Evolutionary conservation across 2,888 invertebrate species (phyloP).

Genomic region (Agapostemon virescens): DNA sequence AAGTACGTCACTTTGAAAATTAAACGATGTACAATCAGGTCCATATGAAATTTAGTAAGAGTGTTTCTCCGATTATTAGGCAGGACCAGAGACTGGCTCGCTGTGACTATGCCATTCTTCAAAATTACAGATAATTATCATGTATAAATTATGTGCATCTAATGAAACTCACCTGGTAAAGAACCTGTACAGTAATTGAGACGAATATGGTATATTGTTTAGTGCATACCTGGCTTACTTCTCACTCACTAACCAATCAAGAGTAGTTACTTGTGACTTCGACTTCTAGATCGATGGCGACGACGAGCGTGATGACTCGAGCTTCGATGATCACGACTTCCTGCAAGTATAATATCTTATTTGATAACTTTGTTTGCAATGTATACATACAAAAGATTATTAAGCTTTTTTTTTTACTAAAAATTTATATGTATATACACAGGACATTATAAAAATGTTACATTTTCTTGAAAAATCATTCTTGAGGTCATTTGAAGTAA

Average conservation of each 20-base stretch:
- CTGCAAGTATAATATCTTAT: conserved; percentile 55
- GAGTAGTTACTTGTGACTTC: conserved; percentile 81
- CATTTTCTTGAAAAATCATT: no score
- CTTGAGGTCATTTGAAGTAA: no score
- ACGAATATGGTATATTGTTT: conserved; percentile 78
- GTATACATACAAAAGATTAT: not conserved
- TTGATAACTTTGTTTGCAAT: not conserved
- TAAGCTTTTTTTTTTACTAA: not conserved
- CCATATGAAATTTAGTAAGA: conserved; percentile 66
- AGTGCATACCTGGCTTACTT: conserved; percentile 80
- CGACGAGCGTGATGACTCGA: conserved; percentile 77
- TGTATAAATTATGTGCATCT: conserved; percentile 77
- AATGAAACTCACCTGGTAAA: conserved; percentile 79
- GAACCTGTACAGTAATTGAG: conserved; percentile 80
- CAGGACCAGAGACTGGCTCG: conserved; percentile 66
- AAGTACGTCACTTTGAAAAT: conserved; percentile 65
- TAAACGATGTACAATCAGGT: conserved; percentile 65
- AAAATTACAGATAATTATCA: conserved; percentile 73
- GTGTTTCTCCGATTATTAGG: conserved; percentile 65
- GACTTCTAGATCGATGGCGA: conserved; percentile 79
- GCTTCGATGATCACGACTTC: conserved; percentile 77
- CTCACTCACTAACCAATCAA: conserved; percentile 81
- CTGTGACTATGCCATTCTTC: conserved; percentile 69
- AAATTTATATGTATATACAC: no score
- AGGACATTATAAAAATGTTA: no score